A percentile compares a stretch with the other conserved stretches of the same genome.
Evolutionary conservation across 2,797 vertebrate genomes (phyloP).

Genomic region (Sardinella longiceps): DNA sequence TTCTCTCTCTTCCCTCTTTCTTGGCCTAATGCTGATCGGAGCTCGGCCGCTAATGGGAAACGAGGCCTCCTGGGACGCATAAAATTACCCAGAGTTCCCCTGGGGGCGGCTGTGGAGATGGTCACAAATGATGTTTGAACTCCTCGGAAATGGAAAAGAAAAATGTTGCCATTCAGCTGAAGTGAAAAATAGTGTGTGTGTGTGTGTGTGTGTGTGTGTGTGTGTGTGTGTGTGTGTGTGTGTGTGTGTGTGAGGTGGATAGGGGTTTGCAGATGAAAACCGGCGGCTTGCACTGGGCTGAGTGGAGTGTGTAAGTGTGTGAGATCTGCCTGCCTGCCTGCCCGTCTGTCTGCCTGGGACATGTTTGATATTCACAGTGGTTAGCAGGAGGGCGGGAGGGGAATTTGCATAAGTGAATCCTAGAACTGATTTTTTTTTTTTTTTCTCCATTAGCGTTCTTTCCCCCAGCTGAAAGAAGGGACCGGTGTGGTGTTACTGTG

Average conservation of each 20-base stretch:
- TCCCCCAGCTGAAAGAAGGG: background rate
- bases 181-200: slow-evolving; percentile 14
- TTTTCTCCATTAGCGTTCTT: slow-evolving; percentile 1
- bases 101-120: background rate
- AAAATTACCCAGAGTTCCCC: slow-evolving; percentile 19
- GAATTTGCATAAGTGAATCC: slow-evolving; percentile 41
- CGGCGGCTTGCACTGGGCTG: background rate
- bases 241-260: background rate
- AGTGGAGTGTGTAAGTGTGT: background rate
- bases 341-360: background rate
- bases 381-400: background rate
- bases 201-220: slow-evolving; percentile 2
- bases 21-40: slow-evolving; percentile 25
- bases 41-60: slow-evolving; percentile 12
- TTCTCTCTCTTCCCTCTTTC: background rate
- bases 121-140: slow-evolving; percentile 26
- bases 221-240: slow-evolving; percentile 5
- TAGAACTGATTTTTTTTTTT: slow-evolving; percentile 5
- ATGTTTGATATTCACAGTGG: slow-evolving; percentile 33
- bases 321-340: background rate
- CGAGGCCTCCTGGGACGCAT: slow-evolving; percentile 9
- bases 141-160: slow-evolving; percentile 17
- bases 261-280: background rate
- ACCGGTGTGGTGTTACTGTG: background rate
- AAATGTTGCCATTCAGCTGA: slow-evolving; percentile 10